Base-by-base conservation (phyloP, 2,888 invertebrate genomes). In the Muscina levida region DNA sequence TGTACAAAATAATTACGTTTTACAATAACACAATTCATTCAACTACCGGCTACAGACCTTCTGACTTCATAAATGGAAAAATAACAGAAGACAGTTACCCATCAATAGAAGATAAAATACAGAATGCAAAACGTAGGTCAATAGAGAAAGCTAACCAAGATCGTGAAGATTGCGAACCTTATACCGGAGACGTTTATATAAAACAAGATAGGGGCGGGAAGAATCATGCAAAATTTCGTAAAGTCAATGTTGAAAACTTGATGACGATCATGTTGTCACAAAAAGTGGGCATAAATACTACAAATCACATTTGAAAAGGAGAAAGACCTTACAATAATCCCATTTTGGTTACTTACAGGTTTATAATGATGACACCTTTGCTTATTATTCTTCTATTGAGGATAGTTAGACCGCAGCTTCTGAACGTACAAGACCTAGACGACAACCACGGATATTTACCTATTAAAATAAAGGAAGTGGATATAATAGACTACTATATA, bases 1-100 rank as follows among this genome's bases (percentile, higher is more conserved):
- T 56, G n/a, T 56, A 56, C n/a, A 56, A 77, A 51, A 72, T 78
- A n/a, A 76, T 83, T 46, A 51, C 15, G 39, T 79, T 73, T 53
- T 80, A 83, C 13, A 83, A 83, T 26, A 79, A 80, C 8, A 46
- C 46, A 1, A 15, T 46, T 5, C 46, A 46, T 17, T 46, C 46
- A 5, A 46, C 46, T 3, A 62, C 44, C 1, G 62, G 62, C 1
- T 11, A 10, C 4, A 62, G 8, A 44, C 62, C 62, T 1, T 4
- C 13, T 11, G 62, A 44, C 1, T 62, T 62, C 13, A 4, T 1
- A 2, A 62, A 62, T 37, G 62, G 62, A 11, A 6, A 19, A n/a
- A 62, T 62, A 44, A 44, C n/a, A 13, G 10, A n/a, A 5, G 17
- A 15, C 4, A 10, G 15, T 1, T 37, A 59, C 6, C 57, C 37